Evolutionary conservation across 37 sponge, comb jelly and placozoan species (phyloP).

Genomic region (Cladorhizidae sp.): DNA sequence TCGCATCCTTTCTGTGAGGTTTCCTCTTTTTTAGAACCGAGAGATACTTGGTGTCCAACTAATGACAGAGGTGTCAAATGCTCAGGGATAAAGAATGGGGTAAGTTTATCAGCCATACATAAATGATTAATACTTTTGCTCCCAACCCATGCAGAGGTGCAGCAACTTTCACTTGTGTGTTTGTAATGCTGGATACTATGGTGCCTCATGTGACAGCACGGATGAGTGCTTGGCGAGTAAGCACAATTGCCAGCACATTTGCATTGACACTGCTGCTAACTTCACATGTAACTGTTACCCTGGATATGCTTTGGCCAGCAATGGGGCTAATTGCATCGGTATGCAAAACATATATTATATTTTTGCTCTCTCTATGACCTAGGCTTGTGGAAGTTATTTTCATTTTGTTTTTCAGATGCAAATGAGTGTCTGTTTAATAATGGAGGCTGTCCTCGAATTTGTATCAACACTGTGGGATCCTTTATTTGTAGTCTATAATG

Average conservation of each 20-base stretch:
- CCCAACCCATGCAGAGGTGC: constrained; percentile 18
- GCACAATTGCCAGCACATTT: constrained; percentile 2
- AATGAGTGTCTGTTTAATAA: constrained; percentile 5
- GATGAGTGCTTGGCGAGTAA: background rate
- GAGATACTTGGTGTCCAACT: too few relatives aligned
- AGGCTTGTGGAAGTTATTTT: background rate
- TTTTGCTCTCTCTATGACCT: background rate
- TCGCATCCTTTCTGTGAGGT: background rate
- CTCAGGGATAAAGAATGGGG: constrained; percentile 72
- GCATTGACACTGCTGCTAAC: background rate
- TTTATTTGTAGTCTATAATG: background rate
- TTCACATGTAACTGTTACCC: background rate
- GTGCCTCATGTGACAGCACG: constrained; percentile 5
- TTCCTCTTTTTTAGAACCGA: background rate
- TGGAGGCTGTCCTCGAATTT: constrained; percentile 7
- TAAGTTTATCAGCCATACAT: constrained; percentile 3
- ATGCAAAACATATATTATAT: background rate
- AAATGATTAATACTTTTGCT: background rate
- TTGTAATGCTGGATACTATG: constrained; percentile 45
- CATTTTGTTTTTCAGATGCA: background rate
- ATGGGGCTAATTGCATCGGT: background rate
- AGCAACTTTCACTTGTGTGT: constrained; percentile 37
- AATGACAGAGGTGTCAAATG: constrained; percentile 37
- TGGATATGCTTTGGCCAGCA: background rate
- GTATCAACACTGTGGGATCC: constrained; percentile 5